These are phyloP conservation scores for Tinamus guttatus DNA, from an alignment of 2,113 vertebrate species.

Conservation along the genomic window DNA sequence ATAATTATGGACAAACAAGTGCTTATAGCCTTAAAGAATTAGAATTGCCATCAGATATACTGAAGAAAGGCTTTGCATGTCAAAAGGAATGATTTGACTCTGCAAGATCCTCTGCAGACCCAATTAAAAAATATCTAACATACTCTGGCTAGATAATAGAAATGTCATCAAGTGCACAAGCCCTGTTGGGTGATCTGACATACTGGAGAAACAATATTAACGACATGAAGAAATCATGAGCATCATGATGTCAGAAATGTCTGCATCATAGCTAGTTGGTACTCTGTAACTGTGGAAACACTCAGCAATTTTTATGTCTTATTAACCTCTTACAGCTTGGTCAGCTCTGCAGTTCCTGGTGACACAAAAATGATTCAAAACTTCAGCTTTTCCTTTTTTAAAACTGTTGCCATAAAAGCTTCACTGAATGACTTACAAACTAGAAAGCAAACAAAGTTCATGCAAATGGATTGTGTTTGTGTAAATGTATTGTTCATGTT, in stretches of 20 bases:
- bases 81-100: background rate
- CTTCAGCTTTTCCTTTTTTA: background rate
- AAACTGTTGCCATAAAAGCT: background rate
- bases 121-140: background rate
- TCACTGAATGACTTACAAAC: background rate
- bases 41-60: background rate
- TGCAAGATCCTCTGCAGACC: background rate
- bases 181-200: background rate
- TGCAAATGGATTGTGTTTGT: background rate
- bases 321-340: background rate
- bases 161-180: background rate
- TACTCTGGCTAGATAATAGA: background rate
- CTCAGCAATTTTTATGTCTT: background rate
- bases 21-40: background rate
- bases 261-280: no score
- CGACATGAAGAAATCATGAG: background rate
- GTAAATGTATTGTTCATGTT: background rate
- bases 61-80: background rate
- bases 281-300: background rate
- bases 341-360: background rate
- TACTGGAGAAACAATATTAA: background rate
- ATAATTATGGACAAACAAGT: slow-evolving; percentile 1
- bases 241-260: background rate
- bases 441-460: background rate
- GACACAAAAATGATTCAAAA: background rate